Evolutionary conservation across 2,888 invertebrate genomes (phyloP).

Genomic region (Podabrus alpinus): DNA sequence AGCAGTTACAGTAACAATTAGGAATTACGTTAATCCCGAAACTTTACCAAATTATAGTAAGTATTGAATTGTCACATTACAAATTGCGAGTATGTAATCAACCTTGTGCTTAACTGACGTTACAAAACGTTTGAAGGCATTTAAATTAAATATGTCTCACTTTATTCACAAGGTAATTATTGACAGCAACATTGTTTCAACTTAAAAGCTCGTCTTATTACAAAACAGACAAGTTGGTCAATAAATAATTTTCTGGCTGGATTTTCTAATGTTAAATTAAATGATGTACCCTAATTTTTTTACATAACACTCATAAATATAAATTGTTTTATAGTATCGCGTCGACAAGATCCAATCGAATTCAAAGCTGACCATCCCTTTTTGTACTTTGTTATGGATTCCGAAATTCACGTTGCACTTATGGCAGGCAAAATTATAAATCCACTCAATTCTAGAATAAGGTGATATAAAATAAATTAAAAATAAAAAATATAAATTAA

Average conservation of each 20-base stretch:
- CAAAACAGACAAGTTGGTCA: constrained; percentile 6
- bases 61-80: constrained; percentile 38
- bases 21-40: constrained; percentile 70
- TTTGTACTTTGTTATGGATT: constrained; percentile 83
- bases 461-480: constrained; percentile 54
- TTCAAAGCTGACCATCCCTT: constrained; percentile 84
- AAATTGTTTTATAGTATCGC: constrained; percentile 51
- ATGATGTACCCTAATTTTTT: constrained; percentile 11
- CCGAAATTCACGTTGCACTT: constrained; percentile 76
- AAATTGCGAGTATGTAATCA: constrained; percentile 16
- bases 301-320: constrained; percentile 12
- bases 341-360: constrained; percentile 62
- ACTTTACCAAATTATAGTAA: constrained; percentile 55
- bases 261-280: constrained; percentile 14
- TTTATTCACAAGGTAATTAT: constrained; percentile 38
- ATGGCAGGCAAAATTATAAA: constrained; percentile 84
- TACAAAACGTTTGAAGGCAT: constrained; percentile 35
- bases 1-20: constrained; percentile 80
- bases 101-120: constrained; percentile 28
- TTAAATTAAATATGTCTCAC: constrained; percentile 36
- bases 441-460: constrained; percentile 80
- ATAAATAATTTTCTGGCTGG: constrained; percentile 8
- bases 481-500: neutral
- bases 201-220: constrained; percentile 23
- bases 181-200: constrained; percentile 38